Conservation (phyloP, 2,888 invertebrate species). For the Cheilosia urbana region DNA sequence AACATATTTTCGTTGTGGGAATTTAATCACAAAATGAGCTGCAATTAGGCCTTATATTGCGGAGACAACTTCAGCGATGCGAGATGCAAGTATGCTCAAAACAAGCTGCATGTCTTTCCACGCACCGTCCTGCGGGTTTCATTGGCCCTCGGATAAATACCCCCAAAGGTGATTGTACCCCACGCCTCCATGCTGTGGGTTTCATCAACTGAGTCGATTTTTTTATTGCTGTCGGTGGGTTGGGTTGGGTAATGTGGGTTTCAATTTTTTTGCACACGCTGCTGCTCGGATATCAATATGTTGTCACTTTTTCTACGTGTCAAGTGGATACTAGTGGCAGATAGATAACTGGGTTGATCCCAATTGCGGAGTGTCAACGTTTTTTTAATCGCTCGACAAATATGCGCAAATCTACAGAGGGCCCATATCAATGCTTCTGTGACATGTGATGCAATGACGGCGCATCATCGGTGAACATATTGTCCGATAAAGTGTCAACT, state of each 20-base stretch:
- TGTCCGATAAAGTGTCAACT: background rate
- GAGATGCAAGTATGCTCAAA: no score
- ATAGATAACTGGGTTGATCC: conserved; percentile 11
- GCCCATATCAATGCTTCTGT: background rate
- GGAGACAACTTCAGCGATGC: no score
- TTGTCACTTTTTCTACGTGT: conserved; percentile 9
- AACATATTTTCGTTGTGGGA: no score
- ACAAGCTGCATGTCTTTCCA: no score
- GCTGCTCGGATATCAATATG: conserved; percentile 10
- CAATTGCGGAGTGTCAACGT: conserved; percentile 13
- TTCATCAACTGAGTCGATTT: conserved; percentile 3
- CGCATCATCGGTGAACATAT: background rate
- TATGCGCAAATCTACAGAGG: background rate
- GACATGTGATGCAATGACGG: background rate
- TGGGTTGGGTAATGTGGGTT: no score
- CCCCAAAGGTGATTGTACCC: background rate
- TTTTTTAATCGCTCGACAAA: conserved; percentile 30
- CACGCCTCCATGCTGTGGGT: background rate
- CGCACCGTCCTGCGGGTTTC: background rate
- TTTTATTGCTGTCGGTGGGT: conserved; percentile 9
- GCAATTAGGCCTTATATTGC: no score
- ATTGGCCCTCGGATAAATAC: background rate
- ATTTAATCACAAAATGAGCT: no score
- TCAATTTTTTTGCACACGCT: conserved; percentile 53
- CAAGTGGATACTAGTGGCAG: background rate